These are phyloP conservation scores for Drosophila prolongata DNA, from an alignment of 2,888 invertebrate species.

Conservation along the genomic window DNA sequence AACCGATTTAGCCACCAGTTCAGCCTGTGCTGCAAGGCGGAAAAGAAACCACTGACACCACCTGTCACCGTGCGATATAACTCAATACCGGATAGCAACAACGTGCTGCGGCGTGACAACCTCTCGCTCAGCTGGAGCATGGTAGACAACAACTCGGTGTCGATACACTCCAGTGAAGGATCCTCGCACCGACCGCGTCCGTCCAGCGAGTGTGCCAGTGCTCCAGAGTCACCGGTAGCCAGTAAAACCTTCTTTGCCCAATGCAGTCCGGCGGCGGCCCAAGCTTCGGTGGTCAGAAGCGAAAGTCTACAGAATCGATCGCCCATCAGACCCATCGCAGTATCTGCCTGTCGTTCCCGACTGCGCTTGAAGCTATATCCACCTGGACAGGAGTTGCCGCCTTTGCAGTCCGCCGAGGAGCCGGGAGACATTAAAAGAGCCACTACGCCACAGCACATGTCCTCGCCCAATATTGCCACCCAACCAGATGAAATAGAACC, in stretches of 20 bases:
- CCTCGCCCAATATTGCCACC: conserved; percentile 83
- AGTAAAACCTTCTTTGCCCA: conserved; percentile 74
- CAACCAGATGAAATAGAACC: conserved; percentile 64
- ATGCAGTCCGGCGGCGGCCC: conserved; percentile 33
- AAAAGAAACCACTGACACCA: conserved; percentile 82
- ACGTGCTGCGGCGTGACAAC: conserved; percentile 72
- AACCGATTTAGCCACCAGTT: conserved; percentile 84
- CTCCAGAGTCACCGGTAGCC: conserved; percentile 83
- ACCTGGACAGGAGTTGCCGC: conserved; percentile 80
- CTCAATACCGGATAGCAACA: conserved; percentile 78
- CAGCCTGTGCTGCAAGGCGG: conserved; percentile 83
- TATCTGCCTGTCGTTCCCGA: conserved; percentile 84
- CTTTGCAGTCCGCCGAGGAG: conserved; percentile 49
- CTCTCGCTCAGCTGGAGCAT: conserved; percentile 77
- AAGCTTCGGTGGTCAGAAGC: conserved; percentile 78
- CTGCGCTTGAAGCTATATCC: conserved; percentile 83
- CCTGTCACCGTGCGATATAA: conserved; percentile 84
- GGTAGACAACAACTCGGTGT: conserved; percentile 73
- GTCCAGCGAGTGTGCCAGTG: conserved; percentile 82
- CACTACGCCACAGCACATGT: conserved; percentile 83
- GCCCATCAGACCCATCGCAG: conserved; percentile 83
- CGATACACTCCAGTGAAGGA: conserved; percentile 73
- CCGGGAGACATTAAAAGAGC: conserved; percentile 69
- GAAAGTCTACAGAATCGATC: conserved; percentile 58
- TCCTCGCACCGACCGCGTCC: conserved; percentile 57